Base-by-base conservation (phyloP, 2,113 vertebrate species). In the Ctenomys sociabilis region DNA sequence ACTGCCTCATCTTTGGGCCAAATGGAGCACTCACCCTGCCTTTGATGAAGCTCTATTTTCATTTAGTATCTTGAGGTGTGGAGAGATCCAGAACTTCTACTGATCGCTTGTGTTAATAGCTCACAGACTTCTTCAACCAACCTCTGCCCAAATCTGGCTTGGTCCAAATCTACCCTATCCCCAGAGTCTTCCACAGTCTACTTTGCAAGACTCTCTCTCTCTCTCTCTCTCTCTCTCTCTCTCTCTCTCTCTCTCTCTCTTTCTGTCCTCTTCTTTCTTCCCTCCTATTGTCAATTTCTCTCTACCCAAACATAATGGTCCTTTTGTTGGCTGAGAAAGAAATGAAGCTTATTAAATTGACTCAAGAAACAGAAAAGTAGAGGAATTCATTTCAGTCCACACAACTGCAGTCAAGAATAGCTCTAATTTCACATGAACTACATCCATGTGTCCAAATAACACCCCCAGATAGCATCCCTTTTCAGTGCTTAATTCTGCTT, bases 261-360 rank as follows among this genome's bases (percentile, higher is more conserved):
- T 19, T 0, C 54, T 19, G 7, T 85, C 21, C 11, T 72, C 26
- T 75, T 32, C 61, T 49, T 84, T 16, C 7, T 21, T 54, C 21
- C 19, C 6, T 40, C 26, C n/a, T 78, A 22, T 63, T 40, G 32
- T 80, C 22, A 35, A n/a, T 57, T 92, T 92, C 13, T 84, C 45
- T 68, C 40, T 17, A 73, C 1, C 28, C 13, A 63, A 77, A 92
- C 9, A 96, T 35, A 32, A 83, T 28, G 14, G 45, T 43, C 66
- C 45, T 80, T 89, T 59, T 86, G 75, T 17, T 73, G n/a, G 90
- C 61, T 37, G 49, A 96, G 78, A 92, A 88, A 95, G 28, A 78
- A 91, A 57, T 66, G 2, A 19, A 84, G 35, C 16, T 57, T 84
- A 81, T 4, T 78, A 75, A 88, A 78, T 37, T 66, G 2, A 8